Base-by-base conservation (phyloP, 2,113 vertebrate genomes). In the Nannobrachium achirus region DNA sequence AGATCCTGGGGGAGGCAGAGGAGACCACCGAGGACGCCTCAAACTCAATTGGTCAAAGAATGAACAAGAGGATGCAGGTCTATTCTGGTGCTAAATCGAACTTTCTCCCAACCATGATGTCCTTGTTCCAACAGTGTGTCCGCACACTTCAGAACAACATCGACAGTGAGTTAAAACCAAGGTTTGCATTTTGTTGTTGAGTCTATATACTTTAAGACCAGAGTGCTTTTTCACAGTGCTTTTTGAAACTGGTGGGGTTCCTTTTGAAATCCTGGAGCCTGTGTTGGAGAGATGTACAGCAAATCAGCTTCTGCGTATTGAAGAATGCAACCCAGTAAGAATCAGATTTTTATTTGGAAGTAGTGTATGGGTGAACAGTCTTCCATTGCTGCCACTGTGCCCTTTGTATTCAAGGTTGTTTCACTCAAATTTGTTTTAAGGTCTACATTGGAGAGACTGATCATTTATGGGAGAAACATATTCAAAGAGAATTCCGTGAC, bases 211-310 rank as follows among this genome's bases (percentile, higher is more conserved):
- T 61, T 78, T 10, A 65, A 10, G 67, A 52, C 10, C 19, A 16
- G 8, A 33, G 33, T 13, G n/a, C 81, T 13, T 85, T 67, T 83
- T 76, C 78, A 39, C 87, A 97, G 95, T 89, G 8, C 91, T 97
- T 2, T 91, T 92, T 85, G 94, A 95, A 84, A 94, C 95, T 48
- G 93, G 93, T 14, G 94, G 93, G n/a, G 94, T 97, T 56, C 95
- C 95, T 0, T 97, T 95, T 92, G 95, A 95, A 73, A 94, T 97
- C 80, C 90, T 97, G 18, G 93, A 96, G 79, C 95, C 96, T 1
- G 95, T 97, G 63, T 78, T 97, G 88, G 88, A 93, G 72, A 89
- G 90, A 61, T 96, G 96, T 76, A 97, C 93, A 10, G 89, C 95
- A 10, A 88, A 95, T 56, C 95, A 97, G 76, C 90, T 97, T 74